Evolutionary conservation across 2,888 invertebrate genomes (phyloP).

Genomic region (Trypoxylon attenuatum): DNA sequence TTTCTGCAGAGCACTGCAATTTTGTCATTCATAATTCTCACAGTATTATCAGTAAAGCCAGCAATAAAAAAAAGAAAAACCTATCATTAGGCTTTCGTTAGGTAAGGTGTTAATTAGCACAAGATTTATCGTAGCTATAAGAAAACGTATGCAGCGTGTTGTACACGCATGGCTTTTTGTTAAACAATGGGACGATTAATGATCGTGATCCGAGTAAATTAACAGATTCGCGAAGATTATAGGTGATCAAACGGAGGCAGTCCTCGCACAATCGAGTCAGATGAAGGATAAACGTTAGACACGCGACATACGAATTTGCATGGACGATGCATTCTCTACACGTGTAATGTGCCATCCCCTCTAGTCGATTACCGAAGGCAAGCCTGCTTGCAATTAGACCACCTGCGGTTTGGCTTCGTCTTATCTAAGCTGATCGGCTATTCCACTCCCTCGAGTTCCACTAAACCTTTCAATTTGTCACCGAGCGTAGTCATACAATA

Average conservation of each 20-base stretch:
- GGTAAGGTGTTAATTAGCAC: too few species aligned
- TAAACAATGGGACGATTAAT: slow-evolving; percentile 10
- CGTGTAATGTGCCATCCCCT: slow-evolving; percentile 55
- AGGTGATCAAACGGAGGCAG: slow-evolving; percentile 14
- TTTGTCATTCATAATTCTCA: too few species aligned
- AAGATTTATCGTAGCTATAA: too few species aligned
- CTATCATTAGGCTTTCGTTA: too few species aligned
- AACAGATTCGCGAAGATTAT: slow-evolving; percentile 35
- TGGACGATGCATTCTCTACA: slow-evolving; percentile 55
- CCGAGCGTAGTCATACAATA: too few species aligned
- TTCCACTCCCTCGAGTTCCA: slow-evolving; percentile 14
- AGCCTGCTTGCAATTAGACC: slow-evolving; percentile 52
- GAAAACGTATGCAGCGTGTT: not conserved
- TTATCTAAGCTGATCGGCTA: slow-evolving; percentile 36
- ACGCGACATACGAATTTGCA: slow-evolving; percentile 56
- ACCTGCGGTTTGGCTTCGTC: slow-evolving; percentile 41
- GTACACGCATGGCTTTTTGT: not conserved
- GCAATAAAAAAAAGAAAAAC: too few species aligned
- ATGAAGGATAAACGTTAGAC: slow-evolving; percentile 55
- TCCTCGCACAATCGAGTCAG: slow-evolving; percentile 16
- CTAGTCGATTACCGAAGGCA: slow-evolving; percentile 43
- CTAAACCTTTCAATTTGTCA: slow-evolving; percentile 49
- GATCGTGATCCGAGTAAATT: slow-evolving; percentile 27
- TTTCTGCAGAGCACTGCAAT: too few species aligned
- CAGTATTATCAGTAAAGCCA: too few species aligned